These are phyloP conservation scores for Lobophora halterata DNA, from an alignment of 2,888 invertebrate genomes.

Conservation along the genomic window DNA sequence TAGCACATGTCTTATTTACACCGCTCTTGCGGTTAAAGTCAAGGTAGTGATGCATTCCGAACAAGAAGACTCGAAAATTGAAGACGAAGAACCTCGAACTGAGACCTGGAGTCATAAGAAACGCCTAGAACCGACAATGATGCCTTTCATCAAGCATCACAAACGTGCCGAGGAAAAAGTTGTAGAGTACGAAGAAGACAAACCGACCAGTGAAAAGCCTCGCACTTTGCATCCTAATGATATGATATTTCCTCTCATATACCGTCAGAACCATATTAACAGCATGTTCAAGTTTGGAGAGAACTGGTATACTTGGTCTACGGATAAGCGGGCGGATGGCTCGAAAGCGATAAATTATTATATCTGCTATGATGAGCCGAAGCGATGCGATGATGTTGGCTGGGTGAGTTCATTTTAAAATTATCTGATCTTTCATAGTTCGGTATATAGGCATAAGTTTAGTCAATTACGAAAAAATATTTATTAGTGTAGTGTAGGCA, in stretches of 20 bases:
- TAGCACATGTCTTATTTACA: conserved; percentile 43
- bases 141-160: conserved; percentile 55
- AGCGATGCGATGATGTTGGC: conserved; percentile 69
- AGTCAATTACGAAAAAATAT: no score
- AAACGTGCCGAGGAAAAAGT: conserved; percentile 22
- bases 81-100: conserved; percentile 52
- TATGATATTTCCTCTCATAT: conserved; percentile 67
- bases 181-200: conserved; percentile 52
- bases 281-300: conserved; percentile 74
- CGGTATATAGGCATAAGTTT: no score
- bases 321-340: conserved; percentile 63
- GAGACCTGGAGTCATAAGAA: conserved; percentile 46
- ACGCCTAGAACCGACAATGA: conserved; percentile 37
- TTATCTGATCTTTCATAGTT: background rate
- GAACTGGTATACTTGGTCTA: conserved; percentile 74
- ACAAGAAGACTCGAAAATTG: conserved; percentile 59
- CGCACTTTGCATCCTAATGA: conserved; percentile 64
- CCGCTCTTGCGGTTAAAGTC: conserved; percentile 56
- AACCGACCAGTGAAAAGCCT: conserved; percentile 48
- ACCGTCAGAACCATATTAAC: conserved; percentile 65
- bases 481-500: no score
- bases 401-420: conserved; percentile 64
- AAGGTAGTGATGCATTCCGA: conserved; percentile 70
- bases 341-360: conserved; percentile 64
- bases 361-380: conserved; percentile 71